Evolutionary conservation across 2,113 vertebrate species (phyloP), one percentile per base, ranked within the genome.

Genomic region (Hiodon alosoides): DNA sequence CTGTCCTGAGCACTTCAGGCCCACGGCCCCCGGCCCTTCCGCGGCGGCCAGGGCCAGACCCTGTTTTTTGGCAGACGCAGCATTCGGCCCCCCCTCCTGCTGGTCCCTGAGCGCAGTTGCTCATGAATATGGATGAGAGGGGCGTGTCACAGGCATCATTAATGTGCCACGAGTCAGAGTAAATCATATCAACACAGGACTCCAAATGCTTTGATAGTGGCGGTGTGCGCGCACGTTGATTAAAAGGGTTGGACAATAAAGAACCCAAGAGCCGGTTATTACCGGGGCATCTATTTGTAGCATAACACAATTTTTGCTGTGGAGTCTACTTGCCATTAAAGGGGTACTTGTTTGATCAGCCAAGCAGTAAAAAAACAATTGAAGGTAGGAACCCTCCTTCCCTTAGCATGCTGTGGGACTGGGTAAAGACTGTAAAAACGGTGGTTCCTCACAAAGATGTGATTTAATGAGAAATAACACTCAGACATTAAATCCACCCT

Each of bases 101-200:
- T 72, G 78, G 81, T 84, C 84, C 86, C 82, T 81, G 83, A 80
- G 87, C 89, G 89, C 90, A 92, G 90, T 91, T 91, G 90, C 90
- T 91, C 89, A 91, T 92, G 90, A 91, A 92, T 92, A 91, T 92
- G 87, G 85, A 92, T 91, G 78, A 47, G 79, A 83, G 82, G 84
- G 82, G 78, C 81, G 80, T 83, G 83, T 88, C 83, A 80, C 85
- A 87, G 87, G 86, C 83, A 87, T 88, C 87, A 87, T 90, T 90
- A 91, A 90, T 76, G 78, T 90, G 89, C 87, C 83, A 83, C 86
- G 83, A 88, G 84, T 85, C 81, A 81, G 86, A 84, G 89, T 90
- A 91, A 89, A 91, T 90, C 88, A 89, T 85, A 85, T 86, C 84
- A 85, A 85, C 85, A 86, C 90, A 90, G 90, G 88, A 81, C 78